Evolutionary conservation across 2,113 vertebrate genomes (phyloP).

Genomic region (Eulacestoma nigropectus): DNA sequence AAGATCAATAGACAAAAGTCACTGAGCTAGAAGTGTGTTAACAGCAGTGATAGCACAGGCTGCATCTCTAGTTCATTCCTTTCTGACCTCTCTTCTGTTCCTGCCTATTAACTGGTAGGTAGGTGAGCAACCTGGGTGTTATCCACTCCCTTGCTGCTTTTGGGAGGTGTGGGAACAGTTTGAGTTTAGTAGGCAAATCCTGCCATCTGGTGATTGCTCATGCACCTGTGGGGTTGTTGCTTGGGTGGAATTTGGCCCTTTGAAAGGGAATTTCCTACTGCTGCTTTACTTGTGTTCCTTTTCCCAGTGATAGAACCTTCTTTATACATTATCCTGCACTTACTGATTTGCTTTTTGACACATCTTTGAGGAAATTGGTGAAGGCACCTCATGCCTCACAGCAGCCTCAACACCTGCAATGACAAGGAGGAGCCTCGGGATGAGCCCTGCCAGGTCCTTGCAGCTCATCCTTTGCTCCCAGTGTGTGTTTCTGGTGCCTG

Average conservation of each 20-base stretch:
- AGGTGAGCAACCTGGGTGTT: neutral
- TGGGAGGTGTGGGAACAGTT: neutral
- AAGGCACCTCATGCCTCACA: neutral
- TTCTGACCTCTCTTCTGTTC: neutral
- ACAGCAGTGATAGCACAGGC: neutral
- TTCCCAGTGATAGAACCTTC: neutral
- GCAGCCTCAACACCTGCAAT: neutral
- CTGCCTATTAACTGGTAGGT: neutral
- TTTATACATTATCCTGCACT: neutral
- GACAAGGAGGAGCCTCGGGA: accelerated
- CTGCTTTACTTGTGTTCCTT: neutral
- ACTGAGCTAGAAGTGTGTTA: neutral
- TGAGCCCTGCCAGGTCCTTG: accelerated
- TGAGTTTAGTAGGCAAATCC: neutral
- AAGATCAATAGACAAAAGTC: neutral
- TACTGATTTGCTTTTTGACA: neutral
- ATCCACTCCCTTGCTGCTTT: neutral
- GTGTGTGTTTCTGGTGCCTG: neutral
- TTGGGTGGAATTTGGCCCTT: neutral
- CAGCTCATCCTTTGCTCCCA: neutral
- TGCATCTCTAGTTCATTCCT: neutral
- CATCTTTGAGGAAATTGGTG: neutral
- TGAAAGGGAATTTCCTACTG: neutral
- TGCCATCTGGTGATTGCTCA: neutral
- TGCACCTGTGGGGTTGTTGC: neutral